Evolutionary conservation across 2,888 invertebrate species (phyloP).

Genomic region (Linnaemya vulpina): DNA sequence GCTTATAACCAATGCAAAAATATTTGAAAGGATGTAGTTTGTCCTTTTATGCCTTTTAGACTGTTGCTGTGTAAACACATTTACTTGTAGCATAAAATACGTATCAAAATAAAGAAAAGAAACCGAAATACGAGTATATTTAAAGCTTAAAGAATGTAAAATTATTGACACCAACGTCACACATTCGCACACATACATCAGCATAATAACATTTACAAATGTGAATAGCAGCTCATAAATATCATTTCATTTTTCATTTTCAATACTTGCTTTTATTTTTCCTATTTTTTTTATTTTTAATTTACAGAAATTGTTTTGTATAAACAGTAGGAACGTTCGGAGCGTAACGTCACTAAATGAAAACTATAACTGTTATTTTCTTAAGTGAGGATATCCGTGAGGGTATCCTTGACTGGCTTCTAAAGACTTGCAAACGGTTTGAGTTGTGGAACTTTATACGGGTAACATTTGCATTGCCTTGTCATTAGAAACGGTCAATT

Average conservation of each 20-base stretch:
- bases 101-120: slow-evolving; percentile 32
- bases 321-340: not conserved
- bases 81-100: slow-evolving; percentile 29
- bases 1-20: slow-evolving; percentile 47
- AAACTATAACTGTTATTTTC: too few relatives aligned
- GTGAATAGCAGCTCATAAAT: slow-evolving; percentile 72
- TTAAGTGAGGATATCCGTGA: too few relatives aligned
- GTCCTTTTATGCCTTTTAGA: slow-evolving; percentile 63
- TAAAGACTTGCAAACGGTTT: too few relatives aligned
- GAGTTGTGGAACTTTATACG: too few relatives aligned
- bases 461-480: too few relatives aligned
- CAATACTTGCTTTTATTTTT: slow-evolving; percentile 9
- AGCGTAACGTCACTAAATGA: not conserved
- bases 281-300: not conserved
- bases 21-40: slow-evolving; percentile 31
- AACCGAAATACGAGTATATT: slow-evolving; percentile 11
- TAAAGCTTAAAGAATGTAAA: slow-evolving; percentile 64
- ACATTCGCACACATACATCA: slow-evolving; percentile 27
- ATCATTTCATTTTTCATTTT: slow-evolving; percentile 53
- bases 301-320: not conserved
- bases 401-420: too few relatives aligned
- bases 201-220: slow-evolving; percentile 63
- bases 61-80: slow-evolving; percentile 64
- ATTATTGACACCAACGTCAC: slow-evolving; percentile 69
- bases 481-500: too few relatives aligned